Percentiles rank a stretch among this genome's conserved stretches.
phyloP scores from a whole-genome alignment of 2,888 invertebrate species.

The Eupithecia pulchellata region DNA sequence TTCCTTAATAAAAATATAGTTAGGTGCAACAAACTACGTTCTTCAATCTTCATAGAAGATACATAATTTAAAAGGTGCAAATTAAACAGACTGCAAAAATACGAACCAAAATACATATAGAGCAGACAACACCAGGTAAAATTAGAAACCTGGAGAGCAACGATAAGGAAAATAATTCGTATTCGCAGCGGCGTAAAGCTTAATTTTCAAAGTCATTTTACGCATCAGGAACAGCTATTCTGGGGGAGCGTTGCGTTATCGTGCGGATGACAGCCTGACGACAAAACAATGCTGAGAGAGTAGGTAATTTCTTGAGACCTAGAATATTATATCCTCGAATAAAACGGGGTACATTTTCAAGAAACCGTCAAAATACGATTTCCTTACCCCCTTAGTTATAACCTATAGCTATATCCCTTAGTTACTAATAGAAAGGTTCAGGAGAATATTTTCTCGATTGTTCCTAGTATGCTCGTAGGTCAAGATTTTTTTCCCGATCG shows the following conservation, averaged over 20 bases:
- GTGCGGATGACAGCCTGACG: slow-evolving; percentile 35
- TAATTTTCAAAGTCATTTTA: slow-evolving; percentile 36
- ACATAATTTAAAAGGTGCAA: neutral
- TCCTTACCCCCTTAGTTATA: too few species aligned
- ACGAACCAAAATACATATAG: neutral
- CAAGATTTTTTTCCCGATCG: too few species aligned
- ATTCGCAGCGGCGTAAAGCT: slow-evolving; percentile 6
- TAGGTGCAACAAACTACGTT: neutral
- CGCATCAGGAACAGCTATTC: slow-evolving; percentile 26
- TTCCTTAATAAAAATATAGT: too few species aligned
- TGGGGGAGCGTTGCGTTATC: slow-evolving; percentile 9
- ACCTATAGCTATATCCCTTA: too few species aligned
- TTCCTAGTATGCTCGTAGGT: too few species aligned
- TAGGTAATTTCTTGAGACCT: slow-evolving; percentile 27
- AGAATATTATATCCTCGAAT: neutral
- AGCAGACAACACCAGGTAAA: neutral
- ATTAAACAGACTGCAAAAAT: neutral
- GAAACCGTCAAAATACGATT: neutral
- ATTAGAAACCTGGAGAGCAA: slow-evolving; percentile 15
- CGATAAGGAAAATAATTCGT: slow-evolving; percentile 20
- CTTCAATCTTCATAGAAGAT: neutral
- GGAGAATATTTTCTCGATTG: too few species aligned
- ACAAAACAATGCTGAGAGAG: slow-evolving; percentile 32
- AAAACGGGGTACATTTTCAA: neutral
- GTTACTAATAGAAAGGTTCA: too few species aligned